Evolutionary conservation across 2,888 invertebrate genomes (phyloP), one percentile per base, ranked within the genome.

Genomic region (Cryptus viduatorius): DNA sequence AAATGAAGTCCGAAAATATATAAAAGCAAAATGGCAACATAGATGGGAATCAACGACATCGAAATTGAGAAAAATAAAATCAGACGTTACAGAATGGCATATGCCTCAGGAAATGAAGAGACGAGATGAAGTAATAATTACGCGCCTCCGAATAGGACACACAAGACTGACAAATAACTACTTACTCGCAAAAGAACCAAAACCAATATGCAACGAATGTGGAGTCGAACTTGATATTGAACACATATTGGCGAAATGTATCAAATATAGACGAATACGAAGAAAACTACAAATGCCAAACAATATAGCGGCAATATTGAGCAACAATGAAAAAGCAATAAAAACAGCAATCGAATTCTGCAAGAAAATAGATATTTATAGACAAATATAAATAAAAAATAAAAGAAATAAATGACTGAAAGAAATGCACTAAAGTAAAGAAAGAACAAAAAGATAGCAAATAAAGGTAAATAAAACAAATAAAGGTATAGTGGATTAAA

Each of bases 161-260:
- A 61, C 61, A 10, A 29, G 31, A 1, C 24, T 61, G 4, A 31
- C 61, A 61, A 3, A 10, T 10, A 31, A 24, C 19, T 61, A 61
- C 12, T 10, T 61, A 24, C 16, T 56, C 3, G 16, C 16, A n/a
- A 56, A 16, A 56, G 19, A 56, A n/a, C 16, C 14, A 8, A 61
- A 61, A 61, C 61, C 61, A 14, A 14, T 31, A 14, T 61, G 61
- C 61, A 3, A 61, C 24, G 31, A 61, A 61, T 61, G 61, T 61
- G 31, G 31, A 3, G 31, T 19, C 10, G 31, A 10, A 14, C 31
- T 61, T 7, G 61, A 61, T 14, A 31, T 61, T 1, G 31, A 31
- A 29, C 61, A 31, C 19, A 31, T 61, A 19, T 14, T 61, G 10
- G 4, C 16, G 16, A 56, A 19, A 3, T 56, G 56, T 3, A 56